A percentile compares a stretch with the other conserved stretches of the same genome.
These are phyloP conservation scores for Vireo griseus DNA, from an alignment of 2,797 vertebrate species.

Conservation along the genomic window DNA sequence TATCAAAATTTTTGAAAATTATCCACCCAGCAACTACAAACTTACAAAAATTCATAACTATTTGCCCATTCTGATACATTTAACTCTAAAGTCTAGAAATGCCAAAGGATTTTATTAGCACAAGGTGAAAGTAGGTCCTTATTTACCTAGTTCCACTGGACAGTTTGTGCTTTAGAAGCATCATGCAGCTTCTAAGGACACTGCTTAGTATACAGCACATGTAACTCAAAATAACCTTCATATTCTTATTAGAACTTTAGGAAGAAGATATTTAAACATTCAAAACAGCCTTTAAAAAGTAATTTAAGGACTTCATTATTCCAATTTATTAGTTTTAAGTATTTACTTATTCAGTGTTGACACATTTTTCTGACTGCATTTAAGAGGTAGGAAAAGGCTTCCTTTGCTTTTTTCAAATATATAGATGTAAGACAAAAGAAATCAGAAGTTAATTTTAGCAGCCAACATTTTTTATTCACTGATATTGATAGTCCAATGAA, in stretches of 20 bases:
- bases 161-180: not conserved
- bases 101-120: slow-evolving; percentile 39
- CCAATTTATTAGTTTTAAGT: not conserved
- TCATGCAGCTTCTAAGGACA: not conserved
- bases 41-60: not conserved
- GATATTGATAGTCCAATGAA: not conserved
- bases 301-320: not conserved
- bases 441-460: not conserved
- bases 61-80: slow-evolving; percentile 8
- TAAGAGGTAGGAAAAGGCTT: not conserved
- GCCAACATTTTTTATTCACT: not conserved
- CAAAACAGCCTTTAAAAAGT: not conserved
- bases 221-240: not conserved
- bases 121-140: not conserved
- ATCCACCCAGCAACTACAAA: not conserved
- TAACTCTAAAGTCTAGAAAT: not conserved
- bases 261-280: not conserved
- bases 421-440: not conserved
- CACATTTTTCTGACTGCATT: not conserved
- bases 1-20: not conserved
- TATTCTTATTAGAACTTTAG: not conserved
- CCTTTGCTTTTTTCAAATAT: not conserved
- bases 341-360: not conserved
- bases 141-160: not conserved
- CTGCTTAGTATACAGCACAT: not conserved